phyloP scores from a whole-genome alignment of 2,797 vertebrate genomes.

The Peromyscus attwateri region DNA sequence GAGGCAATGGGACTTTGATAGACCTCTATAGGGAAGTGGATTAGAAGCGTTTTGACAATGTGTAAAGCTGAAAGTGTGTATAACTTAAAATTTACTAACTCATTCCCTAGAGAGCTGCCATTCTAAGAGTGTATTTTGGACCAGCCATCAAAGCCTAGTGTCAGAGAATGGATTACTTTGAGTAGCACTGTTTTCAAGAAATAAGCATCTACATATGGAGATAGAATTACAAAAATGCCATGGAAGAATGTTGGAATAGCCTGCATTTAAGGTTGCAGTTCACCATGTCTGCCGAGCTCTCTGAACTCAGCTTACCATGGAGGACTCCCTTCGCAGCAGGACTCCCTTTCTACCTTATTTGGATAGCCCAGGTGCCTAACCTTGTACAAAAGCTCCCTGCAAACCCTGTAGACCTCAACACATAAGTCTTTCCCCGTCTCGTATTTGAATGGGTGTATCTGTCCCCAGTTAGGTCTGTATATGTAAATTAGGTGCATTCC shows the following conservation, averaged over 20 bases:
- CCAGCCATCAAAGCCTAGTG: neutral
- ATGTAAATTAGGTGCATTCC: neutral
- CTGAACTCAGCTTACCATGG: neutral
- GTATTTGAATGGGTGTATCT: neutral
- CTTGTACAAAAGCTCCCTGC: neutral
- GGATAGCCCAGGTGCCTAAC: neutral
- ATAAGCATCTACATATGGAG: neutral
- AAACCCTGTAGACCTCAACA: neutral
- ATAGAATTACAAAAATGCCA: constrained; percentile 43
- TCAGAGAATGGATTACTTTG: neutral
- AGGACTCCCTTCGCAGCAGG: neutral
- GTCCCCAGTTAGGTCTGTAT: neutral
- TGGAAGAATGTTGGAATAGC: neutral
- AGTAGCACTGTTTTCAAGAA: constrained; percentile 3
- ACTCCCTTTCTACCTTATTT: neutral
- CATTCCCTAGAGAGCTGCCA: neutral
- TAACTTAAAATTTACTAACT: constrained; percentile 37
- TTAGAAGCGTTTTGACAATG: constrained; percentile 3
- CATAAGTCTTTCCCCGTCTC: too few species aligned
- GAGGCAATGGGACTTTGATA: neutral
- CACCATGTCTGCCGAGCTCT: neutral
- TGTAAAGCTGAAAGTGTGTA: neutral
- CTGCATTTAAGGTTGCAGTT: neutral
- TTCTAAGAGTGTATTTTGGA: neutral
- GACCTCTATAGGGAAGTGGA: neutral